These are phyloP conservation scores for Brotogeris chrysoptera DNA, from an alignment of 2,797 vertebrate genomes.

Conservation along the genomic window DNA sequence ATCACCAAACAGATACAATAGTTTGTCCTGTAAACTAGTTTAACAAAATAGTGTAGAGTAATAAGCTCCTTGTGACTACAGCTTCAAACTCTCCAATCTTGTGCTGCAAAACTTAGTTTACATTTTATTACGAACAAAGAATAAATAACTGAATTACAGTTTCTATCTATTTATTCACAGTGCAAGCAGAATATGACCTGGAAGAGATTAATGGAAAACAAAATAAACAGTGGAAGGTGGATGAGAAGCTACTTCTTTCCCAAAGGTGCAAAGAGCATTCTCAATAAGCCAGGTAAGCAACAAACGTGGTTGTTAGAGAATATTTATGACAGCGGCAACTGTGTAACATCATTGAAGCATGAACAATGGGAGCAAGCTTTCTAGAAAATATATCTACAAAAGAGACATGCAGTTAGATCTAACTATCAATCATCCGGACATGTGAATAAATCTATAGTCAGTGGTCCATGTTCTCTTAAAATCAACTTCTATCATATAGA, in stretches of 20 bases:
- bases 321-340: slow-evolving; percentile 64
- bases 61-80: neutral
- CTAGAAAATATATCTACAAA: slow-evolving; percentile 53
- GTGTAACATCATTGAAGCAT: slow-evolving; percentile 56
- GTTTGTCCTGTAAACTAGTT: neutral
- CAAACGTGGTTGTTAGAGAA: slow-evolving; percentile 49
- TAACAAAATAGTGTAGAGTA: neutral
- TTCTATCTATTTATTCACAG: slow-evolving; percentile 24
- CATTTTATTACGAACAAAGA: slow-evolving; percentile 13
- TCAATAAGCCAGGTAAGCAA: slow-evolving; percentile 66
- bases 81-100: neutral
- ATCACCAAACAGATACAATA: neutral
- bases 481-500: neutral
- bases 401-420: slow-evolving; percentile 49
- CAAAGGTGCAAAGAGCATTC: slow-evolving; percentile 49
- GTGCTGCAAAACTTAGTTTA: neutral
- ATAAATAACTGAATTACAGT: slow-evolving; percentile 20
- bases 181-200: slow-evolving; percentile 51
- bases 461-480: slow-evolving; percentile 32
- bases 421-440: slow-evolving; percentile 59
- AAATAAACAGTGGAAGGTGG: slow-evolving; percentile 36
- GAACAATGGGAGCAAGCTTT: slow-evolving; percentile 46
- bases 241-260: slow-evolving; percentile 60
- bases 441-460: slow-evolving; percentile 39
- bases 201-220: slow-evolving; percentile 46